phyloP scores from a whole-genome alignment of 2,113 vertebrate species.

The Corythoichthys haematopterus region DNA sequence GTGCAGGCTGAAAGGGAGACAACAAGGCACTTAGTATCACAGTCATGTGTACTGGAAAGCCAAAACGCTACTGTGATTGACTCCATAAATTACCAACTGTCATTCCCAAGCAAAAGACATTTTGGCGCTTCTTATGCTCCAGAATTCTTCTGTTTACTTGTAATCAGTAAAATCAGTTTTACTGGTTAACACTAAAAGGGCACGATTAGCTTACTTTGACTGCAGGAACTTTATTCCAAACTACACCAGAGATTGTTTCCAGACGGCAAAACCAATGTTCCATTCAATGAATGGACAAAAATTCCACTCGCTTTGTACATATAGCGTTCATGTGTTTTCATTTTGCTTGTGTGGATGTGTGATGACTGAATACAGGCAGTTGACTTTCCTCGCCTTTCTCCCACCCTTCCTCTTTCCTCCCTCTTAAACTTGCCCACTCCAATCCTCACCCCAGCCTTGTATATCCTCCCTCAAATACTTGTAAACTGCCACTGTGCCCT shows the following conservation, averaged over 20 bases:
- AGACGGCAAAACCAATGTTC: neutral
- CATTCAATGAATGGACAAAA: neutral
- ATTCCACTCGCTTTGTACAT: neutral
- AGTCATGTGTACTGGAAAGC: slow-evolving; percentile 32
- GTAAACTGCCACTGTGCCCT: slow-evolving; percentile 1
- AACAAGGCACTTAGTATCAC: slow-evolving; percentile 36
- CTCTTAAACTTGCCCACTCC: neutral
- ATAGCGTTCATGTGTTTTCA: neutral
- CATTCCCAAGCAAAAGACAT: neutral
- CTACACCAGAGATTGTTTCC: neutral
- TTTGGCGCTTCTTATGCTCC: neutral
- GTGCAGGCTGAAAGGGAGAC: slow-evolving; percentile 41
- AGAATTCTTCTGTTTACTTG: slow-evolving; percentile 11
- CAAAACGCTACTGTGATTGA: slow-evolving; percentile 31
- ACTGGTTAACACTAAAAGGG: slow-evolving; percentile 1
- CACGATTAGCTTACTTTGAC: neutral
- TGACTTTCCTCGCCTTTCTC: slow-evolving; percentile 16
- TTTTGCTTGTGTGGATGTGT: slow-evolving; percentile 26
- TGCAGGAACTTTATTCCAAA: neutral
- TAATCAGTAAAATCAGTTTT: slow-evolving; percentile 18
- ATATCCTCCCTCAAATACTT: neutral
- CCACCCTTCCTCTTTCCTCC: neutral
- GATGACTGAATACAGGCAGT: slow-evolving; percentile 38
- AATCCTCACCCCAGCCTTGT: neutral
- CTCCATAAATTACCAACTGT: slow-evolving; percentile 9